Percentiles rank a stretch among this genome's conserved stretches.
Evolutionary conservation across 64 coral and sea anemone species (phyloP).

Genomic region (Pocillopora verrucosa): DNA sequence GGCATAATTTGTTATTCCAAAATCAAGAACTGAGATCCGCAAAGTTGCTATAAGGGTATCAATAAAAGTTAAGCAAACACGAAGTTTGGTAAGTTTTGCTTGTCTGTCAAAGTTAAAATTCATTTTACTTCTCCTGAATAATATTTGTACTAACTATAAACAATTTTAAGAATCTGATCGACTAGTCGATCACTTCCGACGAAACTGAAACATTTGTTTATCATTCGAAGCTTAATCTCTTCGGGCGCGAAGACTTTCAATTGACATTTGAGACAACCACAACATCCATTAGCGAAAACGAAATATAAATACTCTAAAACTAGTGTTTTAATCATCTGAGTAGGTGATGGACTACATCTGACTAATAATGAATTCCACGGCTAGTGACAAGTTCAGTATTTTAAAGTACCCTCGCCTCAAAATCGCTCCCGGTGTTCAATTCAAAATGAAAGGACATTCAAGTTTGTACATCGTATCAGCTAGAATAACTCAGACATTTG

Average conservation of each 20-base stretch:
- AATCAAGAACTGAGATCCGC: not conserved
- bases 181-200: not conserved
- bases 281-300: constrained; percentile 16
- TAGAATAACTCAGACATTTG: not conserved
- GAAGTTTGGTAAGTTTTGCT: not conserved
- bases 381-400: constrained; percentile 30
- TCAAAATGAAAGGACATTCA: constrained; percentile 10
- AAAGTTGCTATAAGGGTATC: not conserved
- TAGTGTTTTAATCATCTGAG: not conserved
- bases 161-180: not conserved
- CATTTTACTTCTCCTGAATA: not conserved
- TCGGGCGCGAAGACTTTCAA: not conserved
- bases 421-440: not conserved
- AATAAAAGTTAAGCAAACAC: not conserved
- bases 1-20: not conserved
- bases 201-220: constrained; percentile 16
- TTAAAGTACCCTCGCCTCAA: not conserved
- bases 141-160: not conserved
- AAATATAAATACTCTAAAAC: not conserved
- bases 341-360: not conserved
- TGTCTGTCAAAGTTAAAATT: not conserved
- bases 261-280: constrained; percentile 8
- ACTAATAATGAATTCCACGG: constrained; percentile 35
- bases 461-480: not conserved
- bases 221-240: not conserved